Conservation (phyloP, 35 echinoderm and acorn worm species). For the Stichopus chloronotus region DNA sequence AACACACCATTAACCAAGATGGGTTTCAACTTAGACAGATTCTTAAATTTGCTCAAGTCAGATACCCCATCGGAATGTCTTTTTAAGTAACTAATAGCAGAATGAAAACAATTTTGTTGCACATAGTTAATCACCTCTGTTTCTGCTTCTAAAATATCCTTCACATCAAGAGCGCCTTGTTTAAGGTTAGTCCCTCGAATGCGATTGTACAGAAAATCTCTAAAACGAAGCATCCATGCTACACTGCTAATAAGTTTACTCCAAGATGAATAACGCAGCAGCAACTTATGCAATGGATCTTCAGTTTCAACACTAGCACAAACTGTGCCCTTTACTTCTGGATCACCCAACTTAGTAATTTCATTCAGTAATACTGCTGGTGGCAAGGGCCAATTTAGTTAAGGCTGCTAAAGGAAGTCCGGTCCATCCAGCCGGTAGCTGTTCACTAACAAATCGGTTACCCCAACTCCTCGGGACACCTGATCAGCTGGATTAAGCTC, state of each 20-base stretch:
- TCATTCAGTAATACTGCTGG: not conserved
- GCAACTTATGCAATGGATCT: not conserved
- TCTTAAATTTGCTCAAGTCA: not conserved
- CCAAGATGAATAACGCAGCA: not conserved
- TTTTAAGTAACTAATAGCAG: not conserved
- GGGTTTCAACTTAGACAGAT: too few relatives aligned
- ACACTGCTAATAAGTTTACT: constrained; percentile 4
- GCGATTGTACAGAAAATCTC: not conserved
- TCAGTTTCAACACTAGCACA: not conserved
- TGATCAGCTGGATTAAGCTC: constrained; percentile 70
- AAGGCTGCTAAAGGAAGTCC: constrained; percentile 49
- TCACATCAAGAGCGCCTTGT: not conserved
- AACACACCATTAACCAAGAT: constrained; percentile 35
- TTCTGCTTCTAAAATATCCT: not conserved
- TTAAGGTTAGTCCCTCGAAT: not conserved
- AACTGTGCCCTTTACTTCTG: not conserved
- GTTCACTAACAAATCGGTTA: constrained; percentile 8
- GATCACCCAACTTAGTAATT: not conserved
- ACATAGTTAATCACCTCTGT: not conserved
- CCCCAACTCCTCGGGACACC: constrained; percentile 56
- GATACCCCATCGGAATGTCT: too few relatives aligned
- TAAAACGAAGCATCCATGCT: constrained; percentile 29
- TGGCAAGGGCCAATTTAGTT: constrained; percentile 73
- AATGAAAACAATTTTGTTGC: not conserved
- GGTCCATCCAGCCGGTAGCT: constrained; percentile 64